A percentile compares a stretch with the other conserved stretches of the same genome.
phyloP scores from a whole-genome alignment of 2,797 vertebrate genomes.

The Brachyalestes nurse region DNA sequence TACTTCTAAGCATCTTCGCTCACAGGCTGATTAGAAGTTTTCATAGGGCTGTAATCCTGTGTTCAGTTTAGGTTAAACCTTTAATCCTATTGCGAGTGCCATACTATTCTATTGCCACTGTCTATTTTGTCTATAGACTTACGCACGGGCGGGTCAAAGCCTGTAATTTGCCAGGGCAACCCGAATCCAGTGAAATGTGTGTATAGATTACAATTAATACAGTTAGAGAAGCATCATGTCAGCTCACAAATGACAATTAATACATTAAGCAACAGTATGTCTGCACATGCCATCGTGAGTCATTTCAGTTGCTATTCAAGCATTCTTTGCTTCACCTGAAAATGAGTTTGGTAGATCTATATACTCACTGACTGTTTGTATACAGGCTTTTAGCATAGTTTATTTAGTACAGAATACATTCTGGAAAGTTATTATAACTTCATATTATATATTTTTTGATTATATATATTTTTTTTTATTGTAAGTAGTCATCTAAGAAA shows the following conservation, averaged over 20 bases:
- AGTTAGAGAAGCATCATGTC: not conserved
- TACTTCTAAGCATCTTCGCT: conserved; percentile 60
- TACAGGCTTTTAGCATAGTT: too few species aligned
- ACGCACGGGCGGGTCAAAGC: not conserved
- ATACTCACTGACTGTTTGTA: too few species aligned
- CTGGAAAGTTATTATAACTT: too few species aligned
- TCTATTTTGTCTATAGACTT: not conserved
- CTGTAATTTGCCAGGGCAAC: conserved; percentile 14
- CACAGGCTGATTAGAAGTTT: conserved; percentile 74
- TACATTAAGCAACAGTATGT: not conserved
- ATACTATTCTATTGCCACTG: conserved; percentile 40
- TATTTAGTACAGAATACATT: too few species aligned
- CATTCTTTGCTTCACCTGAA: not conserved
- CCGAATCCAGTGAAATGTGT: conserved; percentile 13
- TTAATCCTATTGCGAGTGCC: conserved; percentile 74
- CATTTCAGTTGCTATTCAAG: not conserved
- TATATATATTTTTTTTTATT: too few species aligned
- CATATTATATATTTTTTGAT: too few species aligned
- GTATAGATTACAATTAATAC: conserved; percentile 23
- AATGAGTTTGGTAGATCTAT: too few species aligned
- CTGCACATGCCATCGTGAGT: not conserved
- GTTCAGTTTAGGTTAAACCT: conserved; percentile 74
- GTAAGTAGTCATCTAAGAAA: too few species aligned
- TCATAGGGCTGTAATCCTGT: conserved; percentile 71
- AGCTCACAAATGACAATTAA: not conserved